Percentiles rank a stretch among this genome's conserved stretches.
Conservation (phyloP, 2,888 invertebrate genomes). For the Arctia plantaginis region DNA sequence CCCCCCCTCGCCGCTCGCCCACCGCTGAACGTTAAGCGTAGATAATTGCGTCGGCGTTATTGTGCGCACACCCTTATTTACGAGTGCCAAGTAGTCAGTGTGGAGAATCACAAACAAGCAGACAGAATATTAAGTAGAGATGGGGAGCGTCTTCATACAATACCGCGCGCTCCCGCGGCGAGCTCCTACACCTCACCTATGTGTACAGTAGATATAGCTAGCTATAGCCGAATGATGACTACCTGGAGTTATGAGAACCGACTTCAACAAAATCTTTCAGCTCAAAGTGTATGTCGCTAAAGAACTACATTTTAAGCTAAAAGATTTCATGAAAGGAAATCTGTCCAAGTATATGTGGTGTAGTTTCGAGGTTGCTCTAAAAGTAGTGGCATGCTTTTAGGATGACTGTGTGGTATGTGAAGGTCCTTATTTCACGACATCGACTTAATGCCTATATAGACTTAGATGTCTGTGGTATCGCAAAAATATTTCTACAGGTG, state of each 20-base stretch:
- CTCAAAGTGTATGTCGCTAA: neutral
- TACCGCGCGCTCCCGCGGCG: neutral
- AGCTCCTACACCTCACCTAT: neutral
- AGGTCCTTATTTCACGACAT: neutral
- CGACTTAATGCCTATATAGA: neutral
- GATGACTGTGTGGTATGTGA: neutral
- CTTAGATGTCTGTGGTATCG: neutral
- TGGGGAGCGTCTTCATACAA: conserved; percentile 13
- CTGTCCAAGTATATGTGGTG: too few relatives aligned
- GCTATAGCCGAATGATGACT: neutral
- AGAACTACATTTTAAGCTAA: too few relatives aligned
- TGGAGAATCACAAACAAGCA: conserved; percentile 53
- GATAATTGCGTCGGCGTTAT: conserved; percentile 45
- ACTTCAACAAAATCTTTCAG: neutral
- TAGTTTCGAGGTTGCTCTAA: neutral
- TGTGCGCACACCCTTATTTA: conserved; percentile 50
- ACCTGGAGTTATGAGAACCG: neutral
- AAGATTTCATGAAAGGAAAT: neutral
- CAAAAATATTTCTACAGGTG: too few relatives aligned
- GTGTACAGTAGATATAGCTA: neutral
- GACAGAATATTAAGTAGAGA: conserved; percentile 40
- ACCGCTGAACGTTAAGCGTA: conserved; percentile 17
- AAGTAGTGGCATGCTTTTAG: neutral
- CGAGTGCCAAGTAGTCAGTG: conserved; percentile 29
- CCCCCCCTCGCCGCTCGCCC: conserved; percentile 22